Conservation (phyloP, 2,888 invertebrate genomes). For the Myopa testacea region DNA sequence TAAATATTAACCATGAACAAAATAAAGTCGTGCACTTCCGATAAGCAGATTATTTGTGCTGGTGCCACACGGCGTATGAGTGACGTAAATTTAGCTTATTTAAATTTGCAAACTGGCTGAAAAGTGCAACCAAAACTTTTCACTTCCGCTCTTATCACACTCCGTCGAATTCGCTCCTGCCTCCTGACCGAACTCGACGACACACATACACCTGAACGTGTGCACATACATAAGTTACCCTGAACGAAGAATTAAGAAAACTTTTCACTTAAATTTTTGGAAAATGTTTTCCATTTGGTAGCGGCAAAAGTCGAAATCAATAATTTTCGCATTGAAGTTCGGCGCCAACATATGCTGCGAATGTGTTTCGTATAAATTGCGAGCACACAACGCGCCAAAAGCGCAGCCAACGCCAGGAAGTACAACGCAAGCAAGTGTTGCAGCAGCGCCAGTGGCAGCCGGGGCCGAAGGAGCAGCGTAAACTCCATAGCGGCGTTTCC, state of each 20-base stretch:
- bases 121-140: conserved; percentile 18
- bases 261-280: conserved; percentile 22
- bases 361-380: conserved; percentile 4
- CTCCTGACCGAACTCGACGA: background rate
- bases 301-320: conserved; percentile 21
- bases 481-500: conserved; percentile 13
- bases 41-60: conserved; percentile 4
- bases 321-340: conserved; percentile 23
- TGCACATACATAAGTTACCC: background rate
- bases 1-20: background rate
- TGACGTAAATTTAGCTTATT: conserved; percentile 24
- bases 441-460: background rate
- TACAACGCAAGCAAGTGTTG: background rate
- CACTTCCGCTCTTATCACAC: conserved; percentile 18
- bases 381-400: conserved; percentile 12
- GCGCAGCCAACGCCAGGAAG: conserved; percentile 12
- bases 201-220: background rate
- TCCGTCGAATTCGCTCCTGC: conserved; percentile 1
- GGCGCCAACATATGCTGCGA: conserved; percentile 26
- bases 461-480: background rate
- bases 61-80: conserved; percentile 12
- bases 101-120: background rate
- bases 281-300: background rate
- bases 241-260: background rate
- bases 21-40: background rate